Evolutionary conservation across 2,888 invertebrate genomes (phyloP), one percentile per base, ranked within the genome.

Genomic region (Rosalia funebris): DNA sequence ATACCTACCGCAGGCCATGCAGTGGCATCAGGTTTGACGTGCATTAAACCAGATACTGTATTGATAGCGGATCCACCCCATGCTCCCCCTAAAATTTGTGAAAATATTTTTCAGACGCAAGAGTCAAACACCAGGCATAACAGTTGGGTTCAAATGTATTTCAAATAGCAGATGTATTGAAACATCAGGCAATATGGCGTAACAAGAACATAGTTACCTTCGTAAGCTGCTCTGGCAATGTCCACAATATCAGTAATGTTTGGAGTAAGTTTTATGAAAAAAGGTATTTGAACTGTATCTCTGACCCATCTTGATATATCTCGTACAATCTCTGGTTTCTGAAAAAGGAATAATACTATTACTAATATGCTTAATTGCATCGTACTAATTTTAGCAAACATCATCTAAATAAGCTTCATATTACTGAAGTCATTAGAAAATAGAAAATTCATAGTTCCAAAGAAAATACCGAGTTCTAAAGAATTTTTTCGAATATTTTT

Each of bases 31-130:
- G 90, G 84, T 73, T 87, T 88, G 1, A 98, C 79, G 2, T 91
- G 88, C 97, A 98, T 98, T 55, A 99, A 82, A 0, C 97, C 97
- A 16, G 95, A 95, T 0, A 99, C 94, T 0, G 98, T 99, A 81
- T 99, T 99, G 57, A 98, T 98, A 0, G 98, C 97, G 0, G 98
- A 94, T 0, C 98, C 98, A 0, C 98, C 98, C 79, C 89, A 89
- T 0, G 98, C 98, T 1, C 92, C 90, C 54, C 97, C 96, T 91
- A 71, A 31, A 63, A 41, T 25, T 25, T n/a, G n/a, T n/a, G n/a
- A n/a, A n/a, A n/a, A n/a, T n/a, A n/a, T n/a, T n/a, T n/a, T n/a
- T n/a, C n/a, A n/a, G n/a, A n/a, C n/a, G n/a, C n/a, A n/a, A n/a
- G n/a, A n/a, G n/a, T n/a, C n/a, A n/a, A n/a, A n/a, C n/a, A n/a